phyloP scores from a whole-genome alignment of 2,888 invertebrate genomes.

The Stenodema calcarata region DNA sequence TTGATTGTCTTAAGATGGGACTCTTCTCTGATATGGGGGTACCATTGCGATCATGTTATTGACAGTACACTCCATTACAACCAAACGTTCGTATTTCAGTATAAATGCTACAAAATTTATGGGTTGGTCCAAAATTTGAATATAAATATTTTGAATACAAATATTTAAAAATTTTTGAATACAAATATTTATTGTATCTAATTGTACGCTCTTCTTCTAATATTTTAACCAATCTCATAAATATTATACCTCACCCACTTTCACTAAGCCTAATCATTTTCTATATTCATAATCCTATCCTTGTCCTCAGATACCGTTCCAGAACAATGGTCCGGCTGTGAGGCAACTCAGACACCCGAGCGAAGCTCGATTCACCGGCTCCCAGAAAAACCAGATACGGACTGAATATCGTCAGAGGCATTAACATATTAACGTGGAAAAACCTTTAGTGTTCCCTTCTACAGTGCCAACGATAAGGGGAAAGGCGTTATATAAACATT shows the following conservation, averaged over 20 bases:
- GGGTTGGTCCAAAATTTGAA: too few relatives aligned
- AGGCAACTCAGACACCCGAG: not conserved
- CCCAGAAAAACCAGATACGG: not conserved
- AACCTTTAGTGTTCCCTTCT: not conserved
- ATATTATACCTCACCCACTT: not conserved
- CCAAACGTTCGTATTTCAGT: too few relatives aligned
- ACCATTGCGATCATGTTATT: too few relatives aligned
- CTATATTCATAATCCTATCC: not conserved
- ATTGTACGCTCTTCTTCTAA: too few relatives aligned
- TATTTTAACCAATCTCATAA: not conserved
- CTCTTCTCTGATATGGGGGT: too few relatives aligned
- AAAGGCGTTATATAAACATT: constrained; percentile 30
- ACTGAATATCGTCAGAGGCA: not conserved
- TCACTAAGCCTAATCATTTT: not conserved
- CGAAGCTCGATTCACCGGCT: not conserved
- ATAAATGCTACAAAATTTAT: too few relatives aligned
- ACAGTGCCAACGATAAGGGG: not conserved
- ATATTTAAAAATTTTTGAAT: too few relatives aligned
- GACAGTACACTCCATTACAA: too few relatives aligned
- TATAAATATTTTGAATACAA: too few relatives aligned
- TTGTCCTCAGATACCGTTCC: constrained; percentile 4
- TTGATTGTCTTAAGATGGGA: too few relatives aligned
- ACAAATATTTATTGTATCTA: too few relatives aligned
- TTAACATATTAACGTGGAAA: not conserved
- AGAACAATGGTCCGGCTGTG: constrained; percentile 33